A percentile compares a stretch with the other conserved stretches of the same genome.
These are phyloP conservation scores for Hypercompe scribonia DNA, from an alignment of 2,888 invertebrate species.

Conservation along the genomic window DNA sequence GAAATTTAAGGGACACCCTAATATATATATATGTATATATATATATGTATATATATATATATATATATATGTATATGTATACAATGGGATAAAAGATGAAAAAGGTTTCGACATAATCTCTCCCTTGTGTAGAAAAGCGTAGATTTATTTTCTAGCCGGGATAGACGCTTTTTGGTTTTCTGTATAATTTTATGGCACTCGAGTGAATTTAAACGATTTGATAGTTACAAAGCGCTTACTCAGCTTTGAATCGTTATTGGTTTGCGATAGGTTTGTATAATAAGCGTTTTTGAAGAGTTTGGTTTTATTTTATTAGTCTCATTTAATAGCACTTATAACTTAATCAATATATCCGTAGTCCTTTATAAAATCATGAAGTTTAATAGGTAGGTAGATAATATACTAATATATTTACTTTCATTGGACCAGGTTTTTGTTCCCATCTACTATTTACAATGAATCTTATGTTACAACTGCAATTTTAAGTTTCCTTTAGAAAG, in stretches of 20 bases:
- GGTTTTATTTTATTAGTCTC: not conserved
- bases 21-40: too few species aligned
- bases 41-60: too few species aligned
- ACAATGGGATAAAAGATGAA: not conserved
- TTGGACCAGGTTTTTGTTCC: too few species aligned
- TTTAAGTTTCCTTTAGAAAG: too few species aligned
- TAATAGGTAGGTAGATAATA: too few species aligned
- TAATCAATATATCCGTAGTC: too few species aligned
- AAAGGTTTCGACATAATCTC: not conserved
- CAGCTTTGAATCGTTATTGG: not conserved
- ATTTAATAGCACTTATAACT: not conserved
- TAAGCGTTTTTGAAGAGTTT: not conserved
- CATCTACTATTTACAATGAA: too few species aligned
- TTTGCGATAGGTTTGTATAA: not conserved
- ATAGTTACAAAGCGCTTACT: constrained; percentile 1
- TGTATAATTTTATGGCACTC: constrained; percentile 19
- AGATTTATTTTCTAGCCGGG: not conserved
- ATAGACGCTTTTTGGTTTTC: constrained; percentile 1
- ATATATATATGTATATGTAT: too few species aligned
- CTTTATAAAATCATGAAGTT: too few species aligned
- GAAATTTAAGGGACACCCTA: too few species aligned
- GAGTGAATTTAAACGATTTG: constrained; percentile 1
- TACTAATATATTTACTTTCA: too few species aligned
- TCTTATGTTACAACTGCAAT: too few species aligned
- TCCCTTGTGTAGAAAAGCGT: constrained; percentile 1